Evolutionary conservation across 2,888 invertebrate species (phyloP).

Genomic region (Stenurella melanura): DNA sequence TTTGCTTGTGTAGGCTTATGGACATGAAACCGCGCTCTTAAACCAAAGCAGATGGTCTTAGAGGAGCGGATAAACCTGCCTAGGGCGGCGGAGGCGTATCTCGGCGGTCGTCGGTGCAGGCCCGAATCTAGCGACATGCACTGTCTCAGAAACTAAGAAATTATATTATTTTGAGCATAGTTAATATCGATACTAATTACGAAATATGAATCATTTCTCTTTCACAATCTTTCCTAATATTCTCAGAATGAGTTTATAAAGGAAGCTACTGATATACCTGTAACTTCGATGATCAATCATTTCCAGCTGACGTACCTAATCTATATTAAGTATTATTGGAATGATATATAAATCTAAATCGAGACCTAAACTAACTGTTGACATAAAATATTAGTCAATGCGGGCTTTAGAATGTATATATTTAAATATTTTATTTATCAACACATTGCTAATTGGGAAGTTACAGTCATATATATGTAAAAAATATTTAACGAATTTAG

Average conservation of each 20-base stretch:
- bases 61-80: constrained; percentile 40
- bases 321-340: not conserved
- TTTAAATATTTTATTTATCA: constrained; percentile 1
- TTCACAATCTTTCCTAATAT: too few species aligned
- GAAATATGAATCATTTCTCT: too few species aligned
- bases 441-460: not conserved
- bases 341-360: too few species aligned
- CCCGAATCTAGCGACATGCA: constrained; percentile 20
- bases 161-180: not conserved
- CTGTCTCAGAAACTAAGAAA: not conserved
- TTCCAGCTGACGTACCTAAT: not conserved
- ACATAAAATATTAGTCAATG: not conserved
- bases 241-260: not conserved
- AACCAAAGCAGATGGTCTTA: constrained; percentile 41
- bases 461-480: too few species aligned
- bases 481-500: too few species aligned
- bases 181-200: too few species aligned
- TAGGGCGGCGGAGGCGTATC: constrained; percentile 26
- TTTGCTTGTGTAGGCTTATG: constrained; percentile 33
- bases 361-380: constrained; percentile 2
- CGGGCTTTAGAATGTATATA: not conserved
- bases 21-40: constrained; percentile 46
- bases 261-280: not conserved
- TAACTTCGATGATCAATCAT: constrained; percentile 6
- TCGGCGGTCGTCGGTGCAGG: constrained; percentile 20